Conservation (phyloP, 2,888 invertebrate genomes). For the Orthonevra nobilis region DNA sequence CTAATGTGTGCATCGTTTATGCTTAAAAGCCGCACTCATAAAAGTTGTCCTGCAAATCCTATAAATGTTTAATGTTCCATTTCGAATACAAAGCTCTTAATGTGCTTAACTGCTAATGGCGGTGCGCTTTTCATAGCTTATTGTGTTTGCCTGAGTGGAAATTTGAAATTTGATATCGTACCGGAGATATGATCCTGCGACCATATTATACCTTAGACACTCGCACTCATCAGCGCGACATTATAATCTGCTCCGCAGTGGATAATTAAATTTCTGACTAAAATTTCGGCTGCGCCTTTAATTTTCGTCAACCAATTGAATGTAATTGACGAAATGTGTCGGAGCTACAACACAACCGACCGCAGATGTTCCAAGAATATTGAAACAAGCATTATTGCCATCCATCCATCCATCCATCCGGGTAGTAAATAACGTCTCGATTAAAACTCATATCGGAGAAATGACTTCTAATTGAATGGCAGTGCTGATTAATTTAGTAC, state of each 20-base stretch:
- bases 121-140: constrained; percentile 70
- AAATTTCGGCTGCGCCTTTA: constrained; percentile 43
- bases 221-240: constrained; percentile 17
- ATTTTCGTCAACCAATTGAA: constrained; percentile 57
- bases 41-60: constrained; percentile 67
- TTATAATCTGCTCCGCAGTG: constrained; percentile 30
- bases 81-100: constrained; percentile 69
- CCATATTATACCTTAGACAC: background rate
- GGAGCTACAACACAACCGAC: background rate
- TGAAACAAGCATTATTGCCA: too few species aligned
- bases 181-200: background rate
- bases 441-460: constrained; percentile 35
- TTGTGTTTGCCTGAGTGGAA: constrained; percentile 63
- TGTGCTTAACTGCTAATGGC: constrained; percentile 68
- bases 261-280: constrained; percentile 63
- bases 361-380: background rate
- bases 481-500: constrained; percentile 17
- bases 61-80: constrained; percentile 68
- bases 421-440: constrained; percentile 42
- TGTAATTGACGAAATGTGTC: constrained; percentile 57
- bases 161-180: constrained; percentile 65
- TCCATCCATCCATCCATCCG: too few species aligned
- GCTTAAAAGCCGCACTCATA: constrained; percentile 65
- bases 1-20: constrained; percentile 67
- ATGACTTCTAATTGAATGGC: constrained; percentile 27